phyloP scores from a whole-genome alignment of 2,113 vertebrate species.

The Vanacampus margaritifer region DNA sequence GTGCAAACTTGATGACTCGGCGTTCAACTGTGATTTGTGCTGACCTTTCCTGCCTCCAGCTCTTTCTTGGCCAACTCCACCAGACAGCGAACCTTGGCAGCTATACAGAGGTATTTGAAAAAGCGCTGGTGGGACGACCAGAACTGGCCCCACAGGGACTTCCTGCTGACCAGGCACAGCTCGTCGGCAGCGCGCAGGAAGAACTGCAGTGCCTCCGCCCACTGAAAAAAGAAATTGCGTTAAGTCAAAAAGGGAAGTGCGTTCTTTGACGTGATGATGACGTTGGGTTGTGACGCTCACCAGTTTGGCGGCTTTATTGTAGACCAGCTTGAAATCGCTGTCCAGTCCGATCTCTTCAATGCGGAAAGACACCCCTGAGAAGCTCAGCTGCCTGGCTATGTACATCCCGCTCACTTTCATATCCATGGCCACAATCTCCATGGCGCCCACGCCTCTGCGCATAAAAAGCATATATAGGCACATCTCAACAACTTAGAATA shows the following conservation, averaged over 20 bases:
- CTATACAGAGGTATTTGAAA: constrained; percentile 98
- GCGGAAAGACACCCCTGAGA: constrained; percentile 92
- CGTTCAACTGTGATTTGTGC: constrained; percentile 11
- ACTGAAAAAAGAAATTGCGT: constrained; percentile 68
- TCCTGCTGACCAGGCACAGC: constrained; percentile 87
- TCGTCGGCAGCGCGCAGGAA: constrained; percentile 90
- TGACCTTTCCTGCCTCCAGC: constrained; percentile 86
- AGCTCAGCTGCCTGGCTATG: constrained; percentile 97
- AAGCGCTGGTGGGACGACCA: constrained; percentile 98
- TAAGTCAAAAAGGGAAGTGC: neutral
- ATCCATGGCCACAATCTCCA: constrained; percentile 99
- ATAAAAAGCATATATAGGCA: constrained; percentile 13
- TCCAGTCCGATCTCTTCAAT: constrained; percentile 93
- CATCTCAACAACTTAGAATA: constrained; percentile 13
- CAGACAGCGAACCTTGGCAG: constrained; percentile 89
- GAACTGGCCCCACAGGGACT: constrained; percentile 97
- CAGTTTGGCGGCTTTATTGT: constrained; percentile 94
- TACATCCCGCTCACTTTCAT: constrained; percentile 99
- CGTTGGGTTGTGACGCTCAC: constrained; percentile 65
- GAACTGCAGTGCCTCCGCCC: constrained; percentile 87
- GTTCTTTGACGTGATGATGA: neutral
- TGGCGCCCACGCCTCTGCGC: constrained; percentile 90
- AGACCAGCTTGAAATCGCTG: constrained; percentile 82
- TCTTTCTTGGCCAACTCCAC: constrained; percentile 89
- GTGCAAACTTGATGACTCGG: constrained; percentile 3